A percentile compares a stretch with the other conserved stretches of the same genome.
phyloP scores from a whole-genome alignment of 2,888 invertebrate genomes.

The Pheosia tremula region DNA sequence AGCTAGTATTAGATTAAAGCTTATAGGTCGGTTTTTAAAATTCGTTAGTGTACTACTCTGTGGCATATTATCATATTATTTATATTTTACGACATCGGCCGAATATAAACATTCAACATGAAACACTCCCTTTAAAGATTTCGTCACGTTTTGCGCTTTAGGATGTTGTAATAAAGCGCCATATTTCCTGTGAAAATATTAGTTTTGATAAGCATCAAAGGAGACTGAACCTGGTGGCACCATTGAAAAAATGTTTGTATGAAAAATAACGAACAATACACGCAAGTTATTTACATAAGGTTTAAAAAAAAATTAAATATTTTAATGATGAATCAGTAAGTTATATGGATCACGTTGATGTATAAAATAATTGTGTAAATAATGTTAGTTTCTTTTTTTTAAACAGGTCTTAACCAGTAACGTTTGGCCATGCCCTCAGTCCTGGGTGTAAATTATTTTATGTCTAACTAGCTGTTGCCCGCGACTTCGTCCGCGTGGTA shows the following conservation, averaged over 20 bases:
- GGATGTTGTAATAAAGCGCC: conserved; percentile 31
- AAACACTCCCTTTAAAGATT: conserved; percentile 22
- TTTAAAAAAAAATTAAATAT: no score
- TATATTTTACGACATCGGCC: background rate
- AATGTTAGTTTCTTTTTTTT: no score
- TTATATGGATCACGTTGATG: no score
- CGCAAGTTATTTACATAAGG: no score
- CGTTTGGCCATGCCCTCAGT: no score
- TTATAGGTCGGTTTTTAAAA: background rate
- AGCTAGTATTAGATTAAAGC: no score
- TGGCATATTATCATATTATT: background rate
- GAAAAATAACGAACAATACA: background rate
- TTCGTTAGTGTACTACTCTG: background rate
- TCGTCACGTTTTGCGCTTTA: conserved; percentile 19
- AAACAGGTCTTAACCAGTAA: no score
- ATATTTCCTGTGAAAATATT: conserved; percentile 14
- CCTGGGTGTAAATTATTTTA: no score
- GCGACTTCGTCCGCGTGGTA: no score
- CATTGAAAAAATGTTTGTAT: background rate
- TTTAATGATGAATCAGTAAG: no score
- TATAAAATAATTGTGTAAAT: no score
- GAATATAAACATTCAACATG: background rate
- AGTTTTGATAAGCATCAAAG: conserved; percentile 11
- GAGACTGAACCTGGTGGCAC: conserved; percentile 8
- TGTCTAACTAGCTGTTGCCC: no score